phyloP scores from a whole-genome alignment of 2,797 vertebrate genomes.

The Molothrus aeneus region DNA sequence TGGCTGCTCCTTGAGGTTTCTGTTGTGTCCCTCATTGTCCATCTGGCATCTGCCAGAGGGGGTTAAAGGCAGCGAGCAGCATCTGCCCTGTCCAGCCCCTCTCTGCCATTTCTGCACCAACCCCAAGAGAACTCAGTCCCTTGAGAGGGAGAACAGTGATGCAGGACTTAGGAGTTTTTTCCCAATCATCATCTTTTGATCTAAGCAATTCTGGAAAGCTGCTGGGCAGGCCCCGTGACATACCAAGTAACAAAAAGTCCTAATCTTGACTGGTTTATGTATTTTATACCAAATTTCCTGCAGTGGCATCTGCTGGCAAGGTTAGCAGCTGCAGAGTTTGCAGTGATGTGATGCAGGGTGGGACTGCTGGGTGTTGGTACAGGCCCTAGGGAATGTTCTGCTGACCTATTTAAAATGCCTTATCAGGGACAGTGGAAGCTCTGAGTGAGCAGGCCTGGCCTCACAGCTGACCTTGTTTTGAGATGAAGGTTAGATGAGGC shows the following conservation, averaged over 20 bases:
- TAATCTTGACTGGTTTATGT: not conserved
- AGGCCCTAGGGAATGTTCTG: not conserved
- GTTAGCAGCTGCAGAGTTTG: not conserved
- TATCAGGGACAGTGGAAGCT: not conserved
- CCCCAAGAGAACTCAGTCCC: not conserved
- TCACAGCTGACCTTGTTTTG: not conserved
- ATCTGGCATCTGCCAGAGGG: too few species aligned
- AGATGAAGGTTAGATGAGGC: not conserved
- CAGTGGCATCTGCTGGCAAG: constrained; percentile 38
- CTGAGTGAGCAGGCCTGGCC: not conserved
- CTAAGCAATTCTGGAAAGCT: not conserved
- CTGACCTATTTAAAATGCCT: not conserved
- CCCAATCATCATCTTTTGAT: not conserved
- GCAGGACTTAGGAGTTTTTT: not conserved
- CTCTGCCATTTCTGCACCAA: not conserved
- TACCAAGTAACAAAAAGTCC: not conserved
- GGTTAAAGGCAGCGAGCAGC: not conserved
- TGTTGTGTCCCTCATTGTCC: rapidly evolving
- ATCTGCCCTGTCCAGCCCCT: rapidly evolving
- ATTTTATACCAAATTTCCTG: not conserved
- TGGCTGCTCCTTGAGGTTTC: not conserved
- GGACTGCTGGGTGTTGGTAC: not conserved
- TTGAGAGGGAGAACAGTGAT: not conserved
- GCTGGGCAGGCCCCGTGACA: rapidly evolving
- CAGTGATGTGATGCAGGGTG: not conserved